These are phyloP conservation scores for Gallinago paraguaiae DNA, from an alignment of 2,113 vertebrate species.

Conservation along the genomic window DNA sequence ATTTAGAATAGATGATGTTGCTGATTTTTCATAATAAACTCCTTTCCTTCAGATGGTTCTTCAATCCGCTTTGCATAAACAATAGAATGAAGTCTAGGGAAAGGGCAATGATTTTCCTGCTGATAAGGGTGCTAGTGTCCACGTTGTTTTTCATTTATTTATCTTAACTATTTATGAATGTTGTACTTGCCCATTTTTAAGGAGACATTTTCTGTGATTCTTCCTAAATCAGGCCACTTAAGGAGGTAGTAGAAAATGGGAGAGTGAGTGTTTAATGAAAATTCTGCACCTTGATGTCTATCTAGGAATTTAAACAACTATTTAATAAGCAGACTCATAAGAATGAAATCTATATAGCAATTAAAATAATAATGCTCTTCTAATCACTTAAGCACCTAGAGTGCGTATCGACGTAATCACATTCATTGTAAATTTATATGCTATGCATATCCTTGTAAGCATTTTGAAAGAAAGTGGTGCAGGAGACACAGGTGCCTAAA, in stretches of 20 bases:
- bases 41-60: background rate
- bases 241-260: background rate
- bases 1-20: background rate
- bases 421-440: slow-evolving; percentile 74
- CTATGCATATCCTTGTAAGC: slow-evolving; percentile 58
- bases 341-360: slow-evolving; percentile 70
- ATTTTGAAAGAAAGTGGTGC: slow-evolving; percentile 73
- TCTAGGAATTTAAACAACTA: slow-evolving; percentile 66
- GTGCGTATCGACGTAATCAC: slow-evolving; percentile 67
- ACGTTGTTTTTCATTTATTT: background rate
- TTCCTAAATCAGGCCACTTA: background rate
- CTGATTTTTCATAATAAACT: background rate
- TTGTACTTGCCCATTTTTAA: background rate
- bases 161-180: background rate
- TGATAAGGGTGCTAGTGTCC: background rate
- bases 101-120: background rate
- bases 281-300: slow-evolving; percentile 48
- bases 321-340: slow-evolving; percentile 63
- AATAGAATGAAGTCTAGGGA: background rate
- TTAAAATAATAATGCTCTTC: slow-evolving; percentile 74
- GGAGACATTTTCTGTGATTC: background rate
- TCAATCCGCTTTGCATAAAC: background rate
- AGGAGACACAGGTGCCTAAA: slow-evolving; percentile 81
- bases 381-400: slow-evolving; percentile 70
- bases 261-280: slow-evolving; percentile 53